Conservation (phyloP, 2,797 vertebrate genomes). For the Hyperoplus lanceolatus region DNA sequence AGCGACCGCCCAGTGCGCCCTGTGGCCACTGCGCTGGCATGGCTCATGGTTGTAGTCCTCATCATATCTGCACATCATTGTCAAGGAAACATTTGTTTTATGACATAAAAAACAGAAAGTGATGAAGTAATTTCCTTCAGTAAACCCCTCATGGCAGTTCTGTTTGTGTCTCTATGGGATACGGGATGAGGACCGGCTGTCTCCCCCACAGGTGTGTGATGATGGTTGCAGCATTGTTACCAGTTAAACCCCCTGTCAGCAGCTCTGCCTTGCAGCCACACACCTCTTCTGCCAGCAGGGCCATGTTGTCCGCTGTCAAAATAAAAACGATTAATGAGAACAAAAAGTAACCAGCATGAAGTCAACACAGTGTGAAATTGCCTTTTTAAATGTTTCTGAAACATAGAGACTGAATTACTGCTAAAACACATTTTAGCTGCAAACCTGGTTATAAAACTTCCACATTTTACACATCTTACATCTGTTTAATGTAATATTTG, state of each 20-base stretch:
- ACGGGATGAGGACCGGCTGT: conserved; percentile 91
- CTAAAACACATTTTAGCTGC: background rate
- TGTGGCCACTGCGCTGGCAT: conserved; percentile 87
- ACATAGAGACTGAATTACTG: conserved; percentile 6
- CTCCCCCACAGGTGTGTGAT: conserved; percentile 85
- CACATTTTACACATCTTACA: conserved; percentile 10
- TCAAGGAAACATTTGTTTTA: conserved; percentile 65
- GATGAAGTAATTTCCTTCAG: background rate
- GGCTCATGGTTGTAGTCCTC: conserved; percentile 95
- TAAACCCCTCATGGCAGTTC: background rate
- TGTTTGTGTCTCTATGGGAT: conserved; percentile 78
- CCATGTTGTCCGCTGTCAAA: conserved; percentile 88
- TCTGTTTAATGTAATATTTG: conserved; percentile 9
- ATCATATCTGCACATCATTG: conserved; percentile 87
- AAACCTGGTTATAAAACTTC: background rate
- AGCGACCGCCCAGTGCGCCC: conserved; percentile 92
- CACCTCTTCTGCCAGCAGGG: conserved; percentile 87
- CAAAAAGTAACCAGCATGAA: conserved; percentile 10
- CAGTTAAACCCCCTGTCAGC: conserved; percentile 86
- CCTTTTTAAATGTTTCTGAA: conserved; percentile 3
- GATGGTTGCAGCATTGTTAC: conserved; percentile 80
- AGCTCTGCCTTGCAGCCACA: conserved; percentile 84
- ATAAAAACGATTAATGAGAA: conserved; percentile 19
- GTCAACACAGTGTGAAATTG: conserved; percentile 1
- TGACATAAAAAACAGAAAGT: background rate